These are phyloP conservation scores for Chrysina gloriosa DNA, from an alignment of 2,888 invertebrate species.

Conservation along the genomic window DNA sequence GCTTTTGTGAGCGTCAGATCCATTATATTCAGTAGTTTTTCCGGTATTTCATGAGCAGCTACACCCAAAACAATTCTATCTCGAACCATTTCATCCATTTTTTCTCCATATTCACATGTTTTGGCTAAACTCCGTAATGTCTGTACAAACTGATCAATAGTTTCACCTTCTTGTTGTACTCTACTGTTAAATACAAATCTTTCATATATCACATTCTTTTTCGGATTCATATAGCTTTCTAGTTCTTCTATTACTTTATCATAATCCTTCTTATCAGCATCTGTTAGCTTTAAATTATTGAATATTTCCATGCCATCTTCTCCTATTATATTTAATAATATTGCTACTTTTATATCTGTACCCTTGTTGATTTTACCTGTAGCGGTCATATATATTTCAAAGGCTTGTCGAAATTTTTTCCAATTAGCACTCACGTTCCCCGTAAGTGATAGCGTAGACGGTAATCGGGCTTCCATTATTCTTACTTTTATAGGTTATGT, in stretches of 20 bases:
- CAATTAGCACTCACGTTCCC: no score
- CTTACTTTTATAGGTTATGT: no score
- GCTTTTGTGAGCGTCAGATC: neutral
- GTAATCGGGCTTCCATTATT: no score
- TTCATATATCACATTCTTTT: constrained; percentile 42
- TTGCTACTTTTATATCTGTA: constrained; percentile 47
- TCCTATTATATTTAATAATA: constrained; percentile 49
- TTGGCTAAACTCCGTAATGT: neutral
- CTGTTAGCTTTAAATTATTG: constrained; percentile 49
- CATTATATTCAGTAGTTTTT: neutral
- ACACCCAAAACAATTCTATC: neutral
- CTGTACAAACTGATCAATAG: no score
- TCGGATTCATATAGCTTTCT: constrained; percentile 44
- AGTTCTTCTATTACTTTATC: constrained; percentile 47
- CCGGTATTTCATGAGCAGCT: neutral
- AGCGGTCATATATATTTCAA: constrained; percentile 14
- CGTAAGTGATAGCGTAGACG: no score
- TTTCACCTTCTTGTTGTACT: no score
- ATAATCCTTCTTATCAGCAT: constrained; percentile 45
- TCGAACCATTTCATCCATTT: neutral
- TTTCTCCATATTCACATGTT: neutral
- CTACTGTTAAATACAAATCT: constrained; percentile 36
- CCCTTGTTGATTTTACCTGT: neutral
- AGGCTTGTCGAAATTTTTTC: neutral
- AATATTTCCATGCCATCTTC: constrained; percentile 51